Evolutionary conservation across 23 tunicate genomes (phyloP).

Genomic region (Clavelina lepadiformis): DNA sequence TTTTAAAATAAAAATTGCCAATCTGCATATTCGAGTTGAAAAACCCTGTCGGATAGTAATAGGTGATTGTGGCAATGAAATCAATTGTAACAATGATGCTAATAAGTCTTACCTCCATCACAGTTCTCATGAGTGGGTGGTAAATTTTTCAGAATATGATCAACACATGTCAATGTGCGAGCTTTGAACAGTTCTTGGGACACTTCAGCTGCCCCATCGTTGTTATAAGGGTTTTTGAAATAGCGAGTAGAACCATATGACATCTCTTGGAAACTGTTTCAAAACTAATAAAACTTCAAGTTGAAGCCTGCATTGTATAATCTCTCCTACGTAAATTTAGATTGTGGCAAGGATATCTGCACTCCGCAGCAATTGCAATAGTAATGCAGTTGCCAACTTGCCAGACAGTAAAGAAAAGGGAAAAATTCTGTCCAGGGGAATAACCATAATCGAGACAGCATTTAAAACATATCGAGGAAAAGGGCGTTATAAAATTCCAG

Average conservation of each 20-base stretch:
- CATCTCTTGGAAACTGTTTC: background rate
- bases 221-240: constrained; percentile 16
- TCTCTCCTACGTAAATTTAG: no score
- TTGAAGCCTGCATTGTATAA: no score
- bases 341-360: no score
- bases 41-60: no score
- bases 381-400: background rate
- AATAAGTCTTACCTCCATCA: constrained; percentile 26
- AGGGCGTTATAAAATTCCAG: no score
- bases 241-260: constrained; percentile 2
- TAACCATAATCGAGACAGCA: no score
- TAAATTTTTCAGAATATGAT: constrained; percentile 18
- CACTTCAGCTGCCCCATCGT: constrained; percentile 14
- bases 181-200: constrained; percentile 8
- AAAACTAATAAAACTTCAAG: background rate
- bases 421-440: no score
- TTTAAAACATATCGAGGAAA: no score
- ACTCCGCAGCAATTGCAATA: no score
- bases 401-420: background rate
- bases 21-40: no score
- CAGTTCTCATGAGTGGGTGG: constrained; percentile 11
- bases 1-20: no score
- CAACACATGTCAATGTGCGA: constrained; percentile 13
- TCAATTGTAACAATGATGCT: background rate
- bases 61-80: background rate